Evolutionary conservation across 2,797 vertebrate species (phyloP).

Genomic region (Halcyon badia): DNA sequence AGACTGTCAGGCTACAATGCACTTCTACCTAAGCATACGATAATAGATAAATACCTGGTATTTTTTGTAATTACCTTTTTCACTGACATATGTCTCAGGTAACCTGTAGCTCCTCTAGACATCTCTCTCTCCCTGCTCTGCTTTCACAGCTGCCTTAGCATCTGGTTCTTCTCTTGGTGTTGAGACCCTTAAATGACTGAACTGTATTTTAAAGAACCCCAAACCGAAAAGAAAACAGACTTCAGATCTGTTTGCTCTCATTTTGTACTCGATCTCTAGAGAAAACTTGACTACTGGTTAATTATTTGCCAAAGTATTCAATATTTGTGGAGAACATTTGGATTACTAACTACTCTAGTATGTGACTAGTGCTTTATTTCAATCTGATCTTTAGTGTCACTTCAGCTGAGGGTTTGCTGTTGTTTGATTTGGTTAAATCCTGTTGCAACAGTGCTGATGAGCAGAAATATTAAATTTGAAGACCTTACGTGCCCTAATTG

Average conservation of each 20-base stretch:
- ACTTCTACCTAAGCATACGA: not conserved
- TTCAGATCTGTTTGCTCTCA: not conserved
- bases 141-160: not conserved
- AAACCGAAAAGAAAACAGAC: not conserved
- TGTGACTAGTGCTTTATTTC: not conserved
- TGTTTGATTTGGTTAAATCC: not conserved
- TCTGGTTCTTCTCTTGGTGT: not conserved
- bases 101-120: not conserved
- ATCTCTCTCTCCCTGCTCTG: not conserved
- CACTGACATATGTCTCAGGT: not conserved
- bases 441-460: not conserved
- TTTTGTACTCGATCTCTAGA: not conserved
- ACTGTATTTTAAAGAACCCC: not conserved
- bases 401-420: not conserved
- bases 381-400: not conserved
- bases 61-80: not conserved
- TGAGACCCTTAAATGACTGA: not conserved
- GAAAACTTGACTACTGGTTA: not conserved
- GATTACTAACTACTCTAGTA: not conserved
- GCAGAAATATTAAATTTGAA: not conserved
- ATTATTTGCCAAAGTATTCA: conserved; percentile 15
- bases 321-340: not conserved
- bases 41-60: not conserved
- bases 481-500: not conserved
- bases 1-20: not conserved